Percentiles rank a stretch among this genome's conserved stretches.
Evolutionary conservation across 2,797 vertebrate genomes (phyloP).

Genomic region (Oryzias dopingdopingensis): DNA sequence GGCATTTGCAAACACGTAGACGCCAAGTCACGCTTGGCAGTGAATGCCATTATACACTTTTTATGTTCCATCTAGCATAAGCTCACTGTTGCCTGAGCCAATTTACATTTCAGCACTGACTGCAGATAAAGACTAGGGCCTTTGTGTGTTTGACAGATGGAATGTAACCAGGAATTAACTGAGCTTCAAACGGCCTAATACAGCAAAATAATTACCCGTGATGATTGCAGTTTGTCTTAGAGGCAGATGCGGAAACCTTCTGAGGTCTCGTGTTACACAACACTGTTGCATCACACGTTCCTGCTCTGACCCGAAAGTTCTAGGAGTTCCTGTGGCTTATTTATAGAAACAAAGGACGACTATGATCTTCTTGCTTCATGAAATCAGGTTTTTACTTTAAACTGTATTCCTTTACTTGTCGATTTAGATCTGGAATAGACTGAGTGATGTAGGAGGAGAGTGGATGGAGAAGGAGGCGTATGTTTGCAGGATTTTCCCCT

Average conservation of each 20-base stretch:
- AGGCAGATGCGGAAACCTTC: conserved; percentile 28
- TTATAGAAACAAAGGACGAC: conserved; percentile 53
- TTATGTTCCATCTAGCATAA: conserved; percentile 43
- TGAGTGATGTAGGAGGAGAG: conserved; percentile 32
- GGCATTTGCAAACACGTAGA: conserved; percentile 9
- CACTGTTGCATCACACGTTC: conserved; percentile 37
- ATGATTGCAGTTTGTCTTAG: conserved; percentile 66
- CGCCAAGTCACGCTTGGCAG: conserved; percentile 41
- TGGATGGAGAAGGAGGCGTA: conserved; percentile 44
- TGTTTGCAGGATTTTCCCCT: conserved; percentile 38
- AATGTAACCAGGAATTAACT: conserved; percentile 68
- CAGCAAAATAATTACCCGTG: conserved; percentile 61
- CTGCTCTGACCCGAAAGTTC: conserved; percentile 36
- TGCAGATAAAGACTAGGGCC: conserved; percentile 62
- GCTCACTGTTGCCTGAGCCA: conserved; percentile 51
- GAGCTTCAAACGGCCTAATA: conserved; percentile 64
- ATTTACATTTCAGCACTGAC: conserved; percentile 68
- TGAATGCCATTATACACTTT: conserved; percentile 43
- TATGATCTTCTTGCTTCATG: conserved; percentile 57
- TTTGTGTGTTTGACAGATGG: conserved; percentile 71
- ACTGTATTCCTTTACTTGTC: conserved; percentile 47
- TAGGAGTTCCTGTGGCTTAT: conserved; percentile 39
- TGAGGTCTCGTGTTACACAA: conserved; percentile 51
- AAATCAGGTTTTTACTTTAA: conserved; percentile 64
- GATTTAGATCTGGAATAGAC: conserved; percentile 46